Evolutionary conservation across 2,888 invertebrate species (phyloP).

Genomic region (Rambutsinella grinnellia): DNA sequence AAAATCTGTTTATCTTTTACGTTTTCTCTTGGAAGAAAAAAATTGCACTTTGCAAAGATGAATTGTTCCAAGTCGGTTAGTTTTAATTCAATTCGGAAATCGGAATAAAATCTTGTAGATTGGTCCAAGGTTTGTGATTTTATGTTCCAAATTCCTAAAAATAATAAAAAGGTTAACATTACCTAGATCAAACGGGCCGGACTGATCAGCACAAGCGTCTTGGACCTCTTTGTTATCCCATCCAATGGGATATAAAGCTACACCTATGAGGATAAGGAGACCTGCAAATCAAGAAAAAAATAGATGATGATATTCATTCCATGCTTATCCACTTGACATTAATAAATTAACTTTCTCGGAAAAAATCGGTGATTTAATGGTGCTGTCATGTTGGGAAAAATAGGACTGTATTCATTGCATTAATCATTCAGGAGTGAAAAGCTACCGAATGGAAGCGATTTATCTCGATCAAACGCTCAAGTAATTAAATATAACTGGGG

Average conservation of each 20-base stretch:
- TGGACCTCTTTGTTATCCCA: constrained; percentile 77
- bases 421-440: constrained; percentile 23
- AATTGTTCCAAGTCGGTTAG: no score
- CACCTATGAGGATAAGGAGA: constrained; percentile 73
- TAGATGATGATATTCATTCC: neutral
- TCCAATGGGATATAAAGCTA: constrained; percentile 75
- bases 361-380: constrained; percentile 7
- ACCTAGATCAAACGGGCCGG: constrained; percentile 75
- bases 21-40: no score
- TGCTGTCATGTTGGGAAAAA: constrained; percentile 1
- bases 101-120: no score
- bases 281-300: constrained; percentile 70
- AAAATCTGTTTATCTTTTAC: no score
- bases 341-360: neutral
- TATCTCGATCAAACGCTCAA: constrained; percentile 22
- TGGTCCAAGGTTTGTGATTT: no score
- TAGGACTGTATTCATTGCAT: neutral
- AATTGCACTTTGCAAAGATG: no score
- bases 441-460: constrained; percentile 19
- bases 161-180: constrained; percentile 66
- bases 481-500: no score
- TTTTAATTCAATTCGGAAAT: no score
- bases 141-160: neutral
- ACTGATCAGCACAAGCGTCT: constrained; percentile 75
- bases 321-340: neutral